Evolutionary conservation across 2,888 invertebrate genomes (phyloP).

Genomic region (Papilio demoleus): DNA sequence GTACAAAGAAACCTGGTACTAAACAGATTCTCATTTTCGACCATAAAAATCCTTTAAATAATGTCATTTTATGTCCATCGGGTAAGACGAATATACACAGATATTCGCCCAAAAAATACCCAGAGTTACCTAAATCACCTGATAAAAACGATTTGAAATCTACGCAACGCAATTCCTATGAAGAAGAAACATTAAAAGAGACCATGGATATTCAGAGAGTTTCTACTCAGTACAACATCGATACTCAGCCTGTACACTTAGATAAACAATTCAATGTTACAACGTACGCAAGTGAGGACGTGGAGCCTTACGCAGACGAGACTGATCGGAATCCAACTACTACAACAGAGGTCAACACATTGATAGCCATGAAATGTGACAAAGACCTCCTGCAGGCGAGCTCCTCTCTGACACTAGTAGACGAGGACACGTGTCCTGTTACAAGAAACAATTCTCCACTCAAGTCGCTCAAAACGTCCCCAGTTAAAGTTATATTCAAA

Average conservation of each 20-base stretch:
- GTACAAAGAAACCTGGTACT: neutral
- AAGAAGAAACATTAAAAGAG: conserved; percentile 13
- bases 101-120: conserved; percentile 26
- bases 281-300: too few relatives aligned
- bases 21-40: conserved; percentile 63
- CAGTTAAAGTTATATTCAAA: conserved; percentile 54
- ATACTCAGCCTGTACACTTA: conserved; percentile 1
- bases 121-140: neutral
- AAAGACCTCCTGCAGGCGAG: conserved; percentile 60
- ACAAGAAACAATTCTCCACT: conserved; percentile 46
- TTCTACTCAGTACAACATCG: conserved; percentile 29
- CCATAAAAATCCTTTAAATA: conserved; percentile 69
- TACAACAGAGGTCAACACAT: conserved; percentile 64
- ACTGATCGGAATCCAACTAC: conserved; percentile 49
- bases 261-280: conserved; percentile 4
- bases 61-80: conserved; percentile 56
- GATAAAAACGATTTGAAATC: neutral
- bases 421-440: conserved; percentile 53
- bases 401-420: conserved; percentile 69
- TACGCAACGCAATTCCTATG: neutral
- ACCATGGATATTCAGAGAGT: neutral
- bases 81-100: conserved; percentile 26
- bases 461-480: conserved; percentile 43
- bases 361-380: conserved; percentile 68
- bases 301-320: conserved; percentile 52